Percentiles rank a stretch among this genome's conserved stretches.
These are phyloP conservation scores for Meteorus sp. DNA, from an alignment of 1,140 invertebrate genomes.

Conservation along the genomic window DNA sequence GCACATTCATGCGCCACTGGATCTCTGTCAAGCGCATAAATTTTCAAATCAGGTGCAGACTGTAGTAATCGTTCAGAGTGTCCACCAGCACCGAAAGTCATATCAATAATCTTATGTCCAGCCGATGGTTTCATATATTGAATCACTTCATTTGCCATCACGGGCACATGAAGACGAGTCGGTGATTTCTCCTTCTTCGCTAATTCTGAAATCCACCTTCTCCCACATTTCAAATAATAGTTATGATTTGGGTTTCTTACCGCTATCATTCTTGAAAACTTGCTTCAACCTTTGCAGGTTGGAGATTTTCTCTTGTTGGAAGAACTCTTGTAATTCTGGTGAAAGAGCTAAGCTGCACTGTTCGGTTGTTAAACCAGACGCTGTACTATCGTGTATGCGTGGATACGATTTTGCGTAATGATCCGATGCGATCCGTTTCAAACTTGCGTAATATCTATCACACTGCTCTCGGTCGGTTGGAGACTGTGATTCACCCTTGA, in stretches of 20 bases:
- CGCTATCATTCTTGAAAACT: neutral
- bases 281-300: conserved; percentile 12
- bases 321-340: conserved; percentile 68
- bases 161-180: conserved; percentile 64
- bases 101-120: conserved; percentile 73
- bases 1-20: conserved; percentile 75
- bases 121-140: conserved; percentile 67
- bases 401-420: conserved; percentile 69
- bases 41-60: conserved; percentile 57
- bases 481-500: conserved; percentile 60
- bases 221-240: neutral
- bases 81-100: conserved; percentile 95
- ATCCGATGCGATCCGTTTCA: conserved; percentile 73
- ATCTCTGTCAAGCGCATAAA: conserved; percentile 89
- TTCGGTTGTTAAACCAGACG: conserved; percentile 69
- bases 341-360: conserved; percentile 73
- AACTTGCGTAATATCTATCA: conserved; percentile 66
- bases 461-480: conserved; percentile 64
- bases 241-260: neutral
- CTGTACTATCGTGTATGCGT: conserved; percentile 61
- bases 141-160: conserved; percentile 72
- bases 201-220: neutral
- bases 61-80: conserved; percentile 72
- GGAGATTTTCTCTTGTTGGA: conserved; percentile 62
- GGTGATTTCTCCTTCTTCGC: neutral